A percentile compares a stretch with the other conserved stretches of the same genome.
These are phyloP conservation scores for Digitonthophagus gazella DNA, from an alignment of 2,888 invertebrate species.

Conservation along the genomic window DNA sequence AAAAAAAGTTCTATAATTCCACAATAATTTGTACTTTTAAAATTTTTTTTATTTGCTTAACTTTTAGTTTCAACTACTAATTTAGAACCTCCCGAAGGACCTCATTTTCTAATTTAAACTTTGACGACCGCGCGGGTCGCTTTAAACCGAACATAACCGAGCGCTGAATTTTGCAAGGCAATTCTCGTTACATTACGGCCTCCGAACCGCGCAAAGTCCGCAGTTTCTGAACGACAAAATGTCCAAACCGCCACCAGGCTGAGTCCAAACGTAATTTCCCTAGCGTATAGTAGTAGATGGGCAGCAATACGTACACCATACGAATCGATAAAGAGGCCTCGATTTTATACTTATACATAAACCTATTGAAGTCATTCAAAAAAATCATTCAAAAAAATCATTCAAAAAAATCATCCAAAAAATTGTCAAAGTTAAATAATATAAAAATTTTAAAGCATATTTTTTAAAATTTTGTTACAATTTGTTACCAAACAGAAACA, in stretches of 20 bases:
- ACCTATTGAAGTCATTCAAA: no score
- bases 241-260: slow-evolving; percentile 10
- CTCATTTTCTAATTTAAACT: background rate
- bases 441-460: no score
- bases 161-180: slow-evolving; percentile 1
- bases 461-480: no score
- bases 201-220: background rate
- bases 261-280: slow-evolving; percentile 10
- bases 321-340: background rate
- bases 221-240: slow-evolving; percentile 11
- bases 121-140: background rate
- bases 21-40: no score
- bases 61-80: no score
- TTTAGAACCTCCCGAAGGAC: background rate
- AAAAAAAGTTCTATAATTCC: no score
- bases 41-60: no score
- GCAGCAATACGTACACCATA: slow-evolving; percentile 1
- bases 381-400: no score
- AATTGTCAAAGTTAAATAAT: no score
- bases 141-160: background rate
- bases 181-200: slow-evolving; percentile 12
- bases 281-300: slow-evolving; percentile 2
- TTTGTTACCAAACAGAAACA: background rate
- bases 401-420: no score
- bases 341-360: no score